phyloP scores from a whole-genome alignment of 2,888 invertebrate species.

The Gonocerus acuteangulatus region DNA sequence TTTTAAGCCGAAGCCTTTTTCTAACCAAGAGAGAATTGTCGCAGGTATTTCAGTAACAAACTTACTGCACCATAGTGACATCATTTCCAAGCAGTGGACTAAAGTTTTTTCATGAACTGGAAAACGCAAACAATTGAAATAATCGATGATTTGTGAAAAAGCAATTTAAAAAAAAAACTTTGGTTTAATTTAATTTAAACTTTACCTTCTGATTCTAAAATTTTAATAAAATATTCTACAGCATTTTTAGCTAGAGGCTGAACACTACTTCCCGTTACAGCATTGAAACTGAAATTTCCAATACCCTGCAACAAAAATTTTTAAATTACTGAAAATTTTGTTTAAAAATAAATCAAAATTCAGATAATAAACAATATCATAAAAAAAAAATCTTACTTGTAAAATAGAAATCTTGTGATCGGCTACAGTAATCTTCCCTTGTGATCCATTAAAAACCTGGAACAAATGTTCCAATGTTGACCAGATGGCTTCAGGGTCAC shows the following conservation, averaged over 20 bases:
- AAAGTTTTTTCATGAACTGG: slow-evolving; percentile 83
- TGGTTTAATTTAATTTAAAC: slow-evolving; percentile 16
- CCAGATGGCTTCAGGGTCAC: slow-evolving; percentile 56
- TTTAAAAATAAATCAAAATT: background rate
- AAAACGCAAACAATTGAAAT: slow-evolving; percentile 29
- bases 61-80: slow-evolving; percentile 68
- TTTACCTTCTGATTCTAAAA: slow-evolving; percentile 66
- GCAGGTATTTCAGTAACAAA: slow-evolving; percentile 57
- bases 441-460: slow-evolving; percentile 74
- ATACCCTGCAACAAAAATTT: slow-evolving; percentile 50
- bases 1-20: slow-evolving; percentile 69
- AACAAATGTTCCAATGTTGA: slow-evolving; percentile 63
- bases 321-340: background rate
- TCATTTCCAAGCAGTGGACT: slow-evolving; percentile 69
- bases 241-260: slow-evolving; percentile 55
- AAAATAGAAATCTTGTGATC: slow-evolving; percentile 83
- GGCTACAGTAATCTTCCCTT: slow-evolving; percentile 81
- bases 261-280: slow-evolving; percentile 53
- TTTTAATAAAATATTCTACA: slow-evolving; percentile 61
- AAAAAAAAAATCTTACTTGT: slow-evolving; percentile 38
- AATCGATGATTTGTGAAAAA: background rate
- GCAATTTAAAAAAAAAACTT: background rate
- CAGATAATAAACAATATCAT: background rate
- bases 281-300: slow-evolving; percentile 64
- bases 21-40: slow-evolving; percentile 52